Percentiles rank a stretch among this genome's conserved stretches.
Evolutionary conservation across 2,113 vertebrate species (phyloP).

Genomic region (Guaruba guarouba): DNA sequence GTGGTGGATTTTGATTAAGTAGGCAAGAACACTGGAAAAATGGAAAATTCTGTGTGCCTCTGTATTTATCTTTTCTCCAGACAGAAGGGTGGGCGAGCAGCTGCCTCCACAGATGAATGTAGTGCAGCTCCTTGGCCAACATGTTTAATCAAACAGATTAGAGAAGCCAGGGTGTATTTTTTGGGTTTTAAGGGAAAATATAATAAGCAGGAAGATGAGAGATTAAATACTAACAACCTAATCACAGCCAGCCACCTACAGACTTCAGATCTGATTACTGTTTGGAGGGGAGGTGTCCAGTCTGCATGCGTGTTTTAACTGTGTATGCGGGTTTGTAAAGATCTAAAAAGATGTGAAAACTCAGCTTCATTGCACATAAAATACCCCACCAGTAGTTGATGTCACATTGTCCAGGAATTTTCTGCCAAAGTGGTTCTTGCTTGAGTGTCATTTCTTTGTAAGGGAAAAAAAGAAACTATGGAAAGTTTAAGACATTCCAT

Average conservation of each 20-base stretch:
- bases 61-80: constrained; percentile 9
- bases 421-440: background rate
- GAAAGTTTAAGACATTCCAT: background rate
- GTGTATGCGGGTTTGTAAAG: background rate
- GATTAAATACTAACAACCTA: background rate
- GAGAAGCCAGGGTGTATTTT: background rate
- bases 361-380: background rate
- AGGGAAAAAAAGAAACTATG: background rate
- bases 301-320: background rate
- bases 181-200: background rate
- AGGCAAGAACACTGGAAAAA: background rate
- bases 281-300: background rate
- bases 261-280: background rate
- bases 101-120: background rate
- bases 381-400: background rate
- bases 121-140: background rate
- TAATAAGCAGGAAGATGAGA: background rate
- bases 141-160: background rate
- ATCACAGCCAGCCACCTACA: background rate
- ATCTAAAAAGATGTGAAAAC: background rate
- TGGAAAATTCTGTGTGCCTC: background rate
- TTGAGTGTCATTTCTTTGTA: background rate
- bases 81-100: background rate
- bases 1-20: background rate
- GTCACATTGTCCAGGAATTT: background rate